Evolutionary conservation across 23 tunicate genomes (phyloP).

Genomic region (Ciona savignyi): DNA sequence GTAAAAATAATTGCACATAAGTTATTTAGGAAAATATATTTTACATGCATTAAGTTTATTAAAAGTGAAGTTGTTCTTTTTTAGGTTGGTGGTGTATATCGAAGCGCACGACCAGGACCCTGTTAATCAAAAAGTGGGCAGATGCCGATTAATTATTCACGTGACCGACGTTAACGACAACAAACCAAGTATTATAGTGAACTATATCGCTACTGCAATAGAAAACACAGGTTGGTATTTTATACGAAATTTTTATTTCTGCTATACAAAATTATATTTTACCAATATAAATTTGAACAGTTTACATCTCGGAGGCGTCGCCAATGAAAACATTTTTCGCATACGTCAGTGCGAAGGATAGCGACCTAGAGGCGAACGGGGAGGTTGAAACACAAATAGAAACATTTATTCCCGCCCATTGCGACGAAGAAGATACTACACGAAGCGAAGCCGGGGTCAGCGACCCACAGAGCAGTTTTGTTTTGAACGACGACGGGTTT

Average conservation of each 20-base stretch:
- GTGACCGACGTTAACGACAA: constrained; percentile 70
- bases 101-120: constrained; percentile 41
- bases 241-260: too few species aligned
- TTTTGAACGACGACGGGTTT: constrained; percentile 31
- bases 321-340: constrained; percentile 27
- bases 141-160: constrained; percentile 39
- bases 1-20: too few species aligned
- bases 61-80: too few species aligned
- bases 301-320: constrained; percentile 40
- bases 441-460: background rate
- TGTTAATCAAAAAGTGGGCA: constrained; percentile 9
- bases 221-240: constrained; percentile 24
- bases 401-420: background rate
- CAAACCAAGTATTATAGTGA: constrained; percentile 24
- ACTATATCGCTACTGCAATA: constrained; percentile 10
- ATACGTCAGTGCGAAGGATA: constrained; percentile 46
- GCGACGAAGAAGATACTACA: background rate
- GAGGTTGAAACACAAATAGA: constrained; percentile 19
- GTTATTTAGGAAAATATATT: too few species aligned
- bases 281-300: too few species aligned
- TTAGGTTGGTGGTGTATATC: constrained; percentile 20
- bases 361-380: constrained; percentile 46
- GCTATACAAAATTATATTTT: too few species aligned
- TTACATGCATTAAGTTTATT: too few species aligned
- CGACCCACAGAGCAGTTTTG: constrained; percentile 18